phyloP scores from a whole-genome alignment of 2,888 invertebrate genomes.

The Gortyna flavago region DNA sequence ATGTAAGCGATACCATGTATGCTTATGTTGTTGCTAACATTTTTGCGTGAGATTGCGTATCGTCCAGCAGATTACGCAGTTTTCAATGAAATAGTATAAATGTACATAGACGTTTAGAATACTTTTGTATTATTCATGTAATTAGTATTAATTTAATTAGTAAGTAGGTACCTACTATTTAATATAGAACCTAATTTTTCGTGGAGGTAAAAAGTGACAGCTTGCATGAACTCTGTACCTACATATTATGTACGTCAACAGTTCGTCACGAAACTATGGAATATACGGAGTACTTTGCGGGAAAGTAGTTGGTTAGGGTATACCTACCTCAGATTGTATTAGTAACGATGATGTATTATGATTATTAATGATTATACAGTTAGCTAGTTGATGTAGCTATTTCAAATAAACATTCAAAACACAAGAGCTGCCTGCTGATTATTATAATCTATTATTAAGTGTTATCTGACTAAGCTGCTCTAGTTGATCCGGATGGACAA shows the following conservation, averaged over 20 bases:
- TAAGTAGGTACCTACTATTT: background rate
- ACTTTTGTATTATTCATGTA: background rate
- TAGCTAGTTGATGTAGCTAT: background rate
- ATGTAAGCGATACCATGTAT: constrained; percentile 71
- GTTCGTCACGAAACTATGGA: constrained; percentile 28
- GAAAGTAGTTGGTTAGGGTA: constrained; percentile 14
- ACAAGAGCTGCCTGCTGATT: background rate
- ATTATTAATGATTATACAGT: constrained; percentile 7
- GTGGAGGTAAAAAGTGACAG: constrained; percentile 32
- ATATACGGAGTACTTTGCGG: constrained; percentile 31
- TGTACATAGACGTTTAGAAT: background rate
- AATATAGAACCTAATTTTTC: background rate
- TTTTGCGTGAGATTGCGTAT: constrained; percentile 64
- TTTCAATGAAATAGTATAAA: constrained; percentile 9
- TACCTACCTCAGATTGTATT: constrained; percentile 19
- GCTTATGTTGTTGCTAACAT: constrained; percentile 53
- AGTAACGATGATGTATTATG: constrained; percentile 12
- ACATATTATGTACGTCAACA: constrained; percentile 11
- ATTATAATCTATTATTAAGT: constrained; percentile 15
- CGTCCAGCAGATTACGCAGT: constrained; percentile 46
- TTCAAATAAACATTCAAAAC: background rate
- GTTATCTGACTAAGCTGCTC: constrained; percentile 37
- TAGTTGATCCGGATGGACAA: constrained; percentile 50
- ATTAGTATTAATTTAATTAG: background rate
- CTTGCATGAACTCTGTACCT: constrained; percentile 18